Evolutionary conservation across 2,113 vertebrate genomes (phyloP).

Genomic region (Damaliscus lunatus): DNA sequence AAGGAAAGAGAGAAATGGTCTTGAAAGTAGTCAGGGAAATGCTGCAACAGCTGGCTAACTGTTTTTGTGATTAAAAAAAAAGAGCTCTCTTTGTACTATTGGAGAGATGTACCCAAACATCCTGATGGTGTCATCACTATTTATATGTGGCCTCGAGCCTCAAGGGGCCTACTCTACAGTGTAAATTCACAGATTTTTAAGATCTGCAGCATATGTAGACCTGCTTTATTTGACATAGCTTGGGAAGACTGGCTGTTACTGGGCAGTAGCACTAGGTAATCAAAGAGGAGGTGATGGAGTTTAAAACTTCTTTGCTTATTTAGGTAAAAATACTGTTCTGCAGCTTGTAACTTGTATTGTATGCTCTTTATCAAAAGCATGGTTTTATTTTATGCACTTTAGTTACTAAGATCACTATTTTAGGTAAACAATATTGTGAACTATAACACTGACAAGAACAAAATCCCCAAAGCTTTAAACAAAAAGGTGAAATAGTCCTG

Average conservation of each 20-base stretch:
- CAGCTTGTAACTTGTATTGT: neutral
- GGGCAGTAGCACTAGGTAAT: slow-evolving; percentile 36
- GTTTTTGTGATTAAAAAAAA: slow-evolving; percentile 57
- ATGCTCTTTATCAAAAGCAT: neutral
- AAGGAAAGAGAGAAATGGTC: slow-evolving; percentile 65
- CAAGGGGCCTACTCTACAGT: slow-evolving; percentile 36
- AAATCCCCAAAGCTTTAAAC: neutral
- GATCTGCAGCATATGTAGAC: slow-evolving; percentile 12
- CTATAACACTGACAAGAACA: neutral
- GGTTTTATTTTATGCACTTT: neutral
- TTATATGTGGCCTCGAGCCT: slow-evolving; percentile 61
- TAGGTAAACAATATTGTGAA: neutral
- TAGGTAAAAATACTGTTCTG: slow-evolving; percentile 24
- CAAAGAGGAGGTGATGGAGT: neutral
- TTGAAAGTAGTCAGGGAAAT: slow-evolving; percentile 67
- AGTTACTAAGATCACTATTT: neutral
- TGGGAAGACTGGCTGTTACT: slow-evolving; percentile 10
- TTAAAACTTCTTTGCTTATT: slow-evolving; percentile 34
- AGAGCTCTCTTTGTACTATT: slow-evolving; percentile 48
- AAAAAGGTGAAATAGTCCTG: neutral
- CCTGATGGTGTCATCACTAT: slow-evolving; percentile 71
- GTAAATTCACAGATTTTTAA: slow-evolving; percentile 61
- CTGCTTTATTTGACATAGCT: slow-evolving; percentile 48
- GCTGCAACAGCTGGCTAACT: slow-evolving; percentile 70
- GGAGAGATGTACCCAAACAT: slow-evolving; percentile 73